Conservation (phyloP, 2,113 vertebrate species). For the Saimiri boliviensis region DNA sequence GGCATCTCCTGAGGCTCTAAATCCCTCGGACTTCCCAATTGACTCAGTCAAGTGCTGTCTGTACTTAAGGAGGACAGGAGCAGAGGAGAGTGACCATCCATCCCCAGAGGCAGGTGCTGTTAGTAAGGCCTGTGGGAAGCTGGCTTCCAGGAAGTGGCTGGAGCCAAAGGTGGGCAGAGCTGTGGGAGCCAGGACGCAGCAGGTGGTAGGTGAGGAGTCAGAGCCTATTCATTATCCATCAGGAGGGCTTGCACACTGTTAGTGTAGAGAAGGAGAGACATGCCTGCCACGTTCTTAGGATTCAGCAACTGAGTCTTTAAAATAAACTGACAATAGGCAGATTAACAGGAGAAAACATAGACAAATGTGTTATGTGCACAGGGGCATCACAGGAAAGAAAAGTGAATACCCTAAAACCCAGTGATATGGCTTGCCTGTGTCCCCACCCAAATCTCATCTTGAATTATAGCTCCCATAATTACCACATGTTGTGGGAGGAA, state of each 20-base stretch:
- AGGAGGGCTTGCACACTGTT: rapidly evolving
- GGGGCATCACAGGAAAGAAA: background rate
- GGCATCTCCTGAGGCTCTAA: rapidly evolving
- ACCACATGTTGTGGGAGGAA: rapidly evolving
- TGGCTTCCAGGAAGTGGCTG: rapidly evolving
- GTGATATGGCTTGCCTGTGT: no score
- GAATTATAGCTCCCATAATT: no score
- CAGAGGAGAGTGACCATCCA: no score
- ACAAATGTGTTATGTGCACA: background rate
- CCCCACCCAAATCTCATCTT: no score
- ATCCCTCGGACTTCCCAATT: rapidly evolving
- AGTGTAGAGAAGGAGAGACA: background rate
- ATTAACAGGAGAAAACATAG: background rate
- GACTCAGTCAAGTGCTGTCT: rapidly evolving
- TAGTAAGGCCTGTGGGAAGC: background rate
- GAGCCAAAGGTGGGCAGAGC: background rate
- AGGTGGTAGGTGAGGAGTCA: rapidly evolving
- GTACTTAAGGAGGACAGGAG: background rate
- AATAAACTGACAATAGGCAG: background rate
- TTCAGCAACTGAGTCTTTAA: background rate
- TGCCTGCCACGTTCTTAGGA: background rate
- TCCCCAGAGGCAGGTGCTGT: background rate
- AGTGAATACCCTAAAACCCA: background rate
- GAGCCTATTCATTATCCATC: rapidly evolving
- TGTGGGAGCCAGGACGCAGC: no score